phyloP scores from a whole-genome alignment of 2,888 invertebrate species.

The Crossocerus cetratus region DNA sequence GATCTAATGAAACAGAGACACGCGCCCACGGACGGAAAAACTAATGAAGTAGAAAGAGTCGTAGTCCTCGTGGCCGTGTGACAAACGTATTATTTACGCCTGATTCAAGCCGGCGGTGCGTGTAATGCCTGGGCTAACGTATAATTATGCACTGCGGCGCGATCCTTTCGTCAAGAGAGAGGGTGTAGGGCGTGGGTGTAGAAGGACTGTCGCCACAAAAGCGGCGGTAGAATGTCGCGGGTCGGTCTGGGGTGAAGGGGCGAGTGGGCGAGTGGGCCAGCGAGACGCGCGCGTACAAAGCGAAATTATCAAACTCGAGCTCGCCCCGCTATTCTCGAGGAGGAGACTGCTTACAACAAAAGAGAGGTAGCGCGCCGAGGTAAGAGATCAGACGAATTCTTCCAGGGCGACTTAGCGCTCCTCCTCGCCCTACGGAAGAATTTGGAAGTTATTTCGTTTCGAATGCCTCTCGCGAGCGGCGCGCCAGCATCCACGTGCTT shows the following conservation, averaged over 20 bases:
- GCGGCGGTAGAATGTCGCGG: not conserved
- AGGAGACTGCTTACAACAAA: not conserved
- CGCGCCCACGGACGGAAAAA: not conserved
- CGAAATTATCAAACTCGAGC: conserved; percentile 4
- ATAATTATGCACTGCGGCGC: not conserved
- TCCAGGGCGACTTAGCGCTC: conserved; percentile 31
- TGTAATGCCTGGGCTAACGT: conserved; percentile 13
- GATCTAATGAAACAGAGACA: conserved; percentile 17
- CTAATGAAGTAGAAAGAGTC: not conserved
- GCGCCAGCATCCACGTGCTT: conserved; percentile 51
- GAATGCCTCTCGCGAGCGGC: conserved; percentile 48
- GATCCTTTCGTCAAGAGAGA: not conserved
- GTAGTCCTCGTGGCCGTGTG: not conserved
- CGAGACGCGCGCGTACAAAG: not conserved
- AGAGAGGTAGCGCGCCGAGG: conserved; percentile 22
- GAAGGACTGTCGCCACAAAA: not conserved
- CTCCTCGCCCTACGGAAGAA: conserved; percentile 48
- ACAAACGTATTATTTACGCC: conserved; percentile 24
- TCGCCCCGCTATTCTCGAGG: not conserved
- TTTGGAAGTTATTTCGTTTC: conserved; percentile 67
- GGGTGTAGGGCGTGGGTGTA: not conserved
- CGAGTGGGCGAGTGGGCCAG: not conserved
- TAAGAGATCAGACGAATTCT: conserved; percentile 46
- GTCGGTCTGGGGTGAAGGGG: not conserved
- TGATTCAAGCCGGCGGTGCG: not conserved